These are phyloP conservation scores for Bellardia bayeri DNA, from an alignment of 2,888 invertebrate genomes.

Conservation along the genomic window DNA sequence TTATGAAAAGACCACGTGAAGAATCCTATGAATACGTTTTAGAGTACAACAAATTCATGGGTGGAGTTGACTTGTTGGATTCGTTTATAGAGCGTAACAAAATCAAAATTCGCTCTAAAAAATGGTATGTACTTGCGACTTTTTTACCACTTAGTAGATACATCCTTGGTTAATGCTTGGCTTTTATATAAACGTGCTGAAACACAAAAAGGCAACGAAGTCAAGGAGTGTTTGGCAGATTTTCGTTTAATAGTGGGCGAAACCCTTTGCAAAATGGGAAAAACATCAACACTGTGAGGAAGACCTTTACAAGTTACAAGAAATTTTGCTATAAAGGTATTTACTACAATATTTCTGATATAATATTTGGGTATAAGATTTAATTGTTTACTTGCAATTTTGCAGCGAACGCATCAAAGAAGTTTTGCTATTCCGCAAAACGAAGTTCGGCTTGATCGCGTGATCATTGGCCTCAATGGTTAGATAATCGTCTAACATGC, in stretches of 20 bases:
- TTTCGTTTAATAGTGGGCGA: neutral
- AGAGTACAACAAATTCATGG: constrained; percentile 39
- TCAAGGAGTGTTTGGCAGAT: constrained; percentile 14
- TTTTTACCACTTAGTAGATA: constrained; percentile 14
- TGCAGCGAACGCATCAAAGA: neutral
- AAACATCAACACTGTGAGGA: neutral
- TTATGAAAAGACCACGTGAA: constrained; percentile 4
- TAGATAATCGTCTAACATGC: neutral
- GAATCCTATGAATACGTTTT: constrained; percentile 26
- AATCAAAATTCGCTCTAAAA: constrained; percentile 31
- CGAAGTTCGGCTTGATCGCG: constrained; percentile 6
- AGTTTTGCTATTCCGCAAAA: neutral
- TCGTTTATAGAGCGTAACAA: constrained; percentile 40
- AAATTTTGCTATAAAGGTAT: constrained; percentile 16
- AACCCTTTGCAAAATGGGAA: constrained; percentile 2
- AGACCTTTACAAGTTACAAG: neutral
- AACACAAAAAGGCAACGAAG: constrained; percentile 41
- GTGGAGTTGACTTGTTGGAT: constrained; percentile 36
- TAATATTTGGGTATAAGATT: too few species aligned
- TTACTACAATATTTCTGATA: too few species aligned
- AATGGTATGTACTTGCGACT: constrained; percentile 24
- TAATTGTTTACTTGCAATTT: too few species aligned
- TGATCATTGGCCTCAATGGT: neutral
- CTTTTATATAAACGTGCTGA: constrained; percentile 57
- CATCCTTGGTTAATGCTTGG: constrained; percentile 29